phyloP scores from a whole-genome alignment of 2,797 vertebrate genomes.

The Staurois parvus region DNA sequence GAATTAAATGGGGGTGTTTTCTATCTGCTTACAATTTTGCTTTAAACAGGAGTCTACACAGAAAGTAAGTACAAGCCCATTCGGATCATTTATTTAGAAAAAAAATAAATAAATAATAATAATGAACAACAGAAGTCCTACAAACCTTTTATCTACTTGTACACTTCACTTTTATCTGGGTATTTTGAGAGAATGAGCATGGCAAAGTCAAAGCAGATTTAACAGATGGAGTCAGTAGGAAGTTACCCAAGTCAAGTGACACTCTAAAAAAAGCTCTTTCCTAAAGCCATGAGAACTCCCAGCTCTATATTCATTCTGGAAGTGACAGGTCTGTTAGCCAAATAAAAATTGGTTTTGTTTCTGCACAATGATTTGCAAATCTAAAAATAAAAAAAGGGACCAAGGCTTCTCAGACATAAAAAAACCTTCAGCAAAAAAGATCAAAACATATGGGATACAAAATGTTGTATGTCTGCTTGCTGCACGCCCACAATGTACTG shows the following conservation, averaged over 20 bases:
- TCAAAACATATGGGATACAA: background rate
- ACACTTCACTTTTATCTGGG: constrained; percentile 2
- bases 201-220: constrained; percentile 4
- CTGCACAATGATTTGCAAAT: background rate
- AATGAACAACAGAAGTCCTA: background rate
- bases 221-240: constrained; percentile 30
- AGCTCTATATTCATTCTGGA: constrained; percentile 9
- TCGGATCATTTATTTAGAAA: background rate
- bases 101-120: too few species aligned
- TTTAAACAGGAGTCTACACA: background rate
- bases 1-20: too few species aligned
- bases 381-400: background rate
- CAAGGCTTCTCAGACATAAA: background rate
- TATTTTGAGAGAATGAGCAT: background rate
- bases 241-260: constrained; percentile 21
- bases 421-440: background rate
- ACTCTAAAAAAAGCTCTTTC: constrained; percentile 26
- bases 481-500: too few species aligned
- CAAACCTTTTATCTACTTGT: background rate
- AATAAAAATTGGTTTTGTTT: background rate
- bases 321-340: background rate
- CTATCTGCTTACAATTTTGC: too few species aligned
- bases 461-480: too few species aligned
- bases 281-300: constrained; percentile 12
- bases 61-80: background rate